Percentiles rank a stretch among this genome's conserved stretches.
Conservation (phyloP, 2,888 invertebrate genomes). For the Beris chalybata region DNA sequence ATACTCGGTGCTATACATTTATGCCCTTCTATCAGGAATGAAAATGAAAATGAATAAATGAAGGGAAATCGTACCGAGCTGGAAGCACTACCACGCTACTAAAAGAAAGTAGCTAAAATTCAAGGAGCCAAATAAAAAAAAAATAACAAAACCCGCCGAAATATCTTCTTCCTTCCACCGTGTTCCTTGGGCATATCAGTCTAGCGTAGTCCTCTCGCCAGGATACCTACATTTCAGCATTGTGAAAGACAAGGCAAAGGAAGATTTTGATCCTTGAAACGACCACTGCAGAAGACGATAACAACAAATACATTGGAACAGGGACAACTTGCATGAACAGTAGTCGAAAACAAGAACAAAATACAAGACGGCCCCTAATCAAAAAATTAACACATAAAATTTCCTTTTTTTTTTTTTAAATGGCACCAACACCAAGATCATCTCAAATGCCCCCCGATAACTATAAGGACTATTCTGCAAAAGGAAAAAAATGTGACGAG, state of each 20-base stretch:
- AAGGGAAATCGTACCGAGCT: conserved; percentile 2
- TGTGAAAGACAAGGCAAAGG: not conserved
- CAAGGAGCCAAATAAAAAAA: not conserved
- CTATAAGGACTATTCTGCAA: not conserved
- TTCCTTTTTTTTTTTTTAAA: not conserved
- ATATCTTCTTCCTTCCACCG: not conserved
- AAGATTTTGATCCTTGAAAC: not conserved
- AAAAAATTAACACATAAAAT: conserved; percentile 11
- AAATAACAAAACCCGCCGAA: not conserved
- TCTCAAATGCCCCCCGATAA: not conserved
- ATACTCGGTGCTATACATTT: conserved; percentile 17
- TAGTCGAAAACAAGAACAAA: not conserved
- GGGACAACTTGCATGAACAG: not conserved
- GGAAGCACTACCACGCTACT: too few relatives aligned
- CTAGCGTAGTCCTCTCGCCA: not conserved
- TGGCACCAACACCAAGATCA: not conserved
- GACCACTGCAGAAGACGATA: not conserved
- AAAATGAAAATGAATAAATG: conserved; percentile 33
- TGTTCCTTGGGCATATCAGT: not conserved
- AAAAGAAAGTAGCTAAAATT: not conserved
- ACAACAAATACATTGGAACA: not conserved
- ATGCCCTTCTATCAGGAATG: conserved; percentile 30
- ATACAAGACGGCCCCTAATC: not conserved
- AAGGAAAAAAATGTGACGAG: not conserved
- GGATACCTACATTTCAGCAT: not conserved